phyloP scores from a whole-genome alignment of 2,888 invertebrate species.

The Tenthredo notha region DNA sequence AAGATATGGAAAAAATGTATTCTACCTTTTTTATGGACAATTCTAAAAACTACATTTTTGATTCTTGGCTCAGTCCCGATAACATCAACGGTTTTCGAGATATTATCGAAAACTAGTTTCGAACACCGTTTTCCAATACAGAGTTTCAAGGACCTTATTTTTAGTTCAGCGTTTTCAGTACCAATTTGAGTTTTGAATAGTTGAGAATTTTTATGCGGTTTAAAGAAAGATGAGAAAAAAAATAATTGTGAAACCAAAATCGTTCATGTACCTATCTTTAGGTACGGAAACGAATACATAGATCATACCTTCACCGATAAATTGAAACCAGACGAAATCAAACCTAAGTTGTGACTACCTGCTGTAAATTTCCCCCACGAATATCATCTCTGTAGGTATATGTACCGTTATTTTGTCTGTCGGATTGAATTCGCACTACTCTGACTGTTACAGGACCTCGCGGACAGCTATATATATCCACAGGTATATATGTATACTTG shows the following conservation, averaged over 20 bases:
- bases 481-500: not conserved
- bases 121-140: not conserved
- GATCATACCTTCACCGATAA: not conserved
- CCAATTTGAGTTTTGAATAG: not conserved
- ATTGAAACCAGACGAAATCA: not conserved
- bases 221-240: not conserved
- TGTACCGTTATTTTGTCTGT: constrained; percentile 34
- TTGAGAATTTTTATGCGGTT: not conserved
- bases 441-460: constrained; percentile 1
- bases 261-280: not conserved
- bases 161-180: not conserved
- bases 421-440: constrained; percentile 35
- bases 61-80: not conserved
- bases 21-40: not conserved
- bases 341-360: not conserved
- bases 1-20: not conserved
- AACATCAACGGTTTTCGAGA: not conserved
- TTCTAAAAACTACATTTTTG: not conserved
- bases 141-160: not conserved
- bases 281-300: not conserved
- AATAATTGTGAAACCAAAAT: not conserved
- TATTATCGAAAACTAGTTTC: not conserved
- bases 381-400: constrained; percentile 16
- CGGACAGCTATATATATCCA: not conserved
- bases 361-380: constrained; percentile 14